Base-by-base conservation (phyloP, 2,797 vertebrate genomes). In the Pipistrellus nathusii region DNA sequence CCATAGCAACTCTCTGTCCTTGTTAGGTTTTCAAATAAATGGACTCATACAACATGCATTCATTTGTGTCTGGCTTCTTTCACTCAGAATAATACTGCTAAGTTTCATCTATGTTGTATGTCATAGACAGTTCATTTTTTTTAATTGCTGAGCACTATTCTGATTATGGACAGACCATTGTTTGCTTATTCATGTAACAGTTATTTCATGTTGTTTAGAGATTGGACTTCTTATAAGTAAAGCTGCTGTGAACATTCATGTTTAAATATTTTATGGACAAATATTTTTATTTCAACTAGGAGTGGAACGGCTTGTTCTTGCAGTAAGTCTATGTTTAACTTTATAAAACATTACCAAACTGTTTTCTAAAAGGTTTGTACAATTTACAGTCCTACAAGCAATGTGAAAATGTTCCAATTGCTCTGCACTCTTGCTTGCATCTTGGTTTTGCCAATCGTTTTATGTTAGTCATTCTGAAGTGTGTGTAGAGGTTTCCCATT, bases 321-420 rank as follows among this genome's bases (percentile, higher is more conserved):
- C 25, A 17, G 8, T 88, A 92, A 88, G 17, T 94, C 44, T 44
- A 44, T 83, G 27, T 89, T 94, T 93, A 86, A 66, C 35, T 75
- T 88, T 59, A 86, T 21, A 32, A 71, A n/a, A 94, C 72, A 88
- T 57, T 88, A 35, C 73, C 32, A 86, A 90, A 89, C 5, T 73
- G 48, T 57, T 84, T 94, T 84, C 59, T 73, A 81, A 89, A 90
- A 83, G 88, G 15, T 69, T 90, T 90, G 64, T 76, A 88, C 91
- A 72, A 89, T 80, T 92, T 64, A 53, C 30, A 87, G 6, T 20
- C 10, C 30, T 48, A 53, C 3, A 3, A 86, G 53, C 27, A 68
- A 81, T 15, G 1, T 59, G n/a, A 73, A 66, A 86, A 62, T 44
- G 25, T 80, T 91, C n/a, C 17, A 72, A 20, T 86, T 93, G 23